Conservation (phyloP, 2,888 invertebrate genomes). For the Hetaerina titia region DNA sequence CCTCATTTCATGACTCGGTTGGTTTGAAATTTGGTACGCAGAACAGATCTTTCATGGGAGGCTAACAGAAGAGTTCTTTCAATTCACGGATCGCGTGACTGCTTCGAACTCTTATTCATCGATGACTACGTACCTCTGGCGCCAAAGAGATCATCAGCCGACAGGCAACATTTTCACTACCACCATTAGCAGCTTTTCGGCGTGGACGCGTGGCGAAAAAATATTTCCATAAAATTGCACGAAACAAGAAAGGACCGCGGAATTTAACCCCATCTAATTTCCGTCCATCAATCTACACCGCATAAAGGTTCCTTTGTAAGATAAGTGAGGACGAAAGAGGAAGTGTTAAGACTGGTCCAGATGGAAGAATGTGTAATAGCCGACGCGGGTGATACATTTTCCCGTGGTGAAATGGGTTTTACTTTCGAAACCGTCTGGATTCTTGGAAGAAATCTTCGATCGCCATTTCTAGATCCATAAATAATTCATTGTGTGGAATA, state of each 20-base stretch:
- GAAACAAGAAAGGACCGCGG: not conserved
- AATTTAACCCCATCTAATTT: not conserved
- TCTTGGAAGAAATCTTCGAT: not conserved
- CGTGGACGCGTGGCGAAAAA: not conserved
- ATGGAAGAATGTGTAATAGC: not conserved
- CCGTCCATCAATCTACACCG: not conserved
- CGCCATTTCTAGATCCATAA: not conserved
- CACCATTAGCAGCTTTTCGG: not conserved
- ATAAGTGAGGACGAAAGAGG: not conserved
- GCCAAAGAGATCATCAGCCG: no score
- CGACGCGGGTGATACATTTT: not conserved
- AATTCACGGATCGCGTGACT: no score
- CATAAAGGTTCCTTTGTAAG: not conserved
- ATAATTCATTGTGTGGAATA: no score
- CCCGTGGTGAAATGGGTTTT: not conserved
- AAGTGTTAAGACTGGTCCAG: not conserved
- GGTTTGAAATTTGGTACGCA: no score
- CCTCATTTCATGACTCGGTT: no score
- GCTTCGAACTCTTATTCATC: no score
- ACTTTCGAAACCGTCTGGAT: not conserved
- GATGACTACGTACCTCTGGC: no score
- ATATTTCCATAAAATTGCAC: not conserved
- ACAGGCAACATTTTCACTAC: no score
- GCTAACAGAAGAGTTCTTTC: no score
- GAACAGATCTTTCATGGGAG: no score